phyloP scores from a whole-genome alignment of 2,797 vertebrate species.

The Bradypodion ventrale region DNA sequence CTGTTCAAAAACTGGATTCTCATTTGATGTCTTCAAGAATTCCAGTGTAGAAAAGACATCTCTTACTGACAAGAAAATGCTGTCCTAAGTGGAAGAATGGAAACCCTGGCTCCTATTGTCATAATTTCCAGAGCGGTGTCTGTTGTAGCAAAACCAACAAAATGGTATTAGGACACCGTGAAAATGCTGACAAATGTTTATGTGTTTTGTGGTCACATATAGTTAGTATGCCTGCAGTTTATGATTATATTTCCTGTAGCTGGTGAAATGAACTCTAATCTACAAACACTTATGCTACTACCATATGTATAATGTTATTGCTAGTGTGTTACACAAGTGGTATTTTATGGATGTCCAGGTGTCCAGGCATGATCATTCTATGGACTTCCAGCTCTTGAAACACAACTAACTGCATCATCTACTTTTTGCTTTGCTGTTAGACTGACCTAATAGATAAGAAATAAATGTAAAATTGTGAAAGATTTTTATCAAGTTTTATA shows the following conservation, averaged over 20 bases:
- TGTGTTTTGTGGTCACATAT: not conserved
- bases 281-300: not conserved
- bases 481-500: too few species aligned
- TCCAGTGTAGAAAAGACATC: not conserved
- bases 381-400: too few species aligned
- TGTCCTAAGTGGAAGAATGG: conserved; percentile 14
- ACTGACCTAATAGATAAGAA: too few species aligned
- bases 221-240: not conserved
- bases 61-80: not conserved
- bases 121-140: not conserved
- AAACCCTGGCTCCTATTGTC: not conserved
- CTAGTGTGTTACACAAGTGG: not conserved
- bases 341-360: not conserved
- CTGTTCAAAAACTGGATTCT: conserved; percentile 1
- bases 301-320: conserved; percentile 4
- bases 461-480: too few species aligned
- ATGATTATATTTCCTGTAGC: not conserved
- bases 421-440: too few species aligned
- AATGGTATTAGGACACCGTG: not conserved
- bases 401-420: too few species aligned
- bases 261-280: not conserved
- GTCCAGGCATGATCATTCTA: not conserved
- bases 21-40: not conserved
- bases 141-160: not conserved
- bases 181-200: not conserved